These are phyloP conservation scores for Colletes gigas DNA, from an alignment of 1,140 invertebrate genomes.

Conservation along the genomic window DNA sequence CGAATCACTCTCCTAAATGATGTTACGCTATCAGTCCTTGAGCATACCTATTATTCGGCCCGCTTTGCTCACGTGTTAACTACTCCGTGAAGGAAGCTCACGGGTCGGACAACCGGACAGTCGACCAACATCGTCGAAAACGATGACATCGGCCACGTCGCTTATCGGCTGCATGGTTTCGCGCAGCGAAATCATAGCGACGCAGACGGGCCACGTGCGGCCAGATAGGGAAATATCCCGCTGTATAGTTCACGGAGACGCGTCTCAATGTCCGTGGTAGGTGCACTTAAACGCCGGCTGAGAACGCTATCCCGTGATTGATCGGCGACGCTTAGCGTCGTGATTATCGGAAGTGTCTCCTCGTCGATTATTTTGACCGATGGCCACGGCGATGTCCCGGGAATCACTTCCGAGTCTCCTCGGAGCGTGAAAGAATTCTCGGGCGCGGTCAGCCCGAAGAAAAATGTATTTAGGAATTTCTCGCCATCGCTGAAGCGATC, in stretches of 20 bases:
- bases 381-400: constrained; percentile 11
- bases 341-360: constrained; percentile 59
- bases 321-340: constrained; percentile 46
- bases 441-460: not conserved
- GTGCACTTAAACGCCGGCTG: constrained; percentile 18
- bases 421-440: constrained; percentile 19
- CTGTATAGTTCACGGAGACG: not conserved
- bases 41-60: constrained; percentile 71
- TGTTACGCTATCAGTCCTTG: constrained; percentile 68
- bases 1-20: constrained; percentile 54
- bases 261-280: not conserved
- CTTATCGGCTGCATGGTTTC: constrained; percentile 46
- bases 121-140: constrained; percentile 19
- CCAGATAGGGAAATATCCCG: constrained; percentile 51
- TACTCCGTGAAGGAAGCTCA: constrained; percentile 50
- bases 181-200: constrained; percentile 21
- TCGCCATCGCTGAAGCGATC: constrained; percentile 8
- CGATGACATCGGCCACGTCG: constrained; percentile 16
- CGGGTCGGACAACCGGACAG: not conserved
- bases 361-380: constrained; percentile 50
- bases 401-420: constrained; percentile 23
- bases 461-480: constrained; percentile 40
- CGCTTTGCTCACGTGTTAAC: constrained; percentile 62
- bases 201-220: constrained; percentile 14
- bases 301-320: constrained; percentile 47